phyloP scores from a whole-genome alignment of 1,140 invertebrate genomes.

The Cyphomyrmex costatus region DNA sequence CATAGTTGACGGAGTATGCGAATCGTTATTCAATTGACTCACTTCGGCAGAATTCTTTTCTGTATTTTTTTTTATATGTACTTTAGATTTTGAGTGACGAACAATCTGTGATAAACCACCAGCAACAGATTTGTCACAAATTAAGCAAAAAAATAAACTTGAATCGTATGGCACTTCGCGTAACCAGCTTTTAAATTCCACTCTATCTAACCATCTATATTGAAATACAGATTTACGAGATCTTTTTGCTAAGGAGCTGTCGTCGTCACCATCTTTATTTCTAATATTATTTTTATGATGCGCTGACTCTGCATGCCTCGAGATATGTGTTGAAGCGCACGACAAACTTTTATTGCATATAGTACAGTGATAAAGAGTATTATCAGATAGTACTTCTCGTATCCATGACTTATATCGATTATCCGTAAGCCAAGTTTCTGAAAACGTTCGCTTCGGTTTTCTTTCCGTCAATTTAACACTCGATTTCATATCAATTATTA shows the following conservation, averaged over 20 bases:
- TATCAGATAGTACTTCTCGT: conserved; percentile 2
- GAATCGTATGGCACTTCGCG: too few species aligned
- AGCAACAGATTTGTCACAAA: too few species aligned
- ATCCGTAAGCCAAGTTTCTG: conserved; percentile 21
- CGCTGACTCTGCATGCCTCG: conserved; percentile 9
- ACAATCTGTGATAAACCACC: background rate
- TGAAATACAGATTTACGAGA: background rate
- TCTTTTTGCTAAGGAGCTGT: background rate
- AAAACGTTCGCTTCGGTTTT: conserved; percentile 5
- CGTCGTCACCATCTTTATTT: background rate
- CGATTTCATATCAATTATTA: background rate
- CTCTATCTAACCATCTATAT: background rate
- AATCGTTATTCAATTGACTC: background rate
- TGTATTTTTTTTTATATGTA: background rate
- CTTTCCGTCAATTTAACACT: background rate
- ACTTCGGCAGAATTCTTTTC: background rate
- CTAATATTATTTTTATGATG: conserved; percentile 26
- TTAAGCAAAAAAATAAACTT: too few species aligned
- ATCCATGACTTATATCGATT: conserved; percentile 28
- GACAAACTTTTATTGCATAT: conserved; percentile 26
- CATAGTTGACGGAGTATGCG: too few species aligned
- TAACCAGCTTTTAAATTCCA: too few species aligned
- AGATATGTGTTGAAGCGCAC: conserved; percentile 4
- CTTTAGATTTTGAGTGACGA: background rate
- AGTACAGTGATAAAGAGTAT: background rate